Evolutionary conservation across 2,113 vertebrate species (phyloP), one percentile per base, ranked within the genome.

Genomic region (Anoura caudifer): DNA sequence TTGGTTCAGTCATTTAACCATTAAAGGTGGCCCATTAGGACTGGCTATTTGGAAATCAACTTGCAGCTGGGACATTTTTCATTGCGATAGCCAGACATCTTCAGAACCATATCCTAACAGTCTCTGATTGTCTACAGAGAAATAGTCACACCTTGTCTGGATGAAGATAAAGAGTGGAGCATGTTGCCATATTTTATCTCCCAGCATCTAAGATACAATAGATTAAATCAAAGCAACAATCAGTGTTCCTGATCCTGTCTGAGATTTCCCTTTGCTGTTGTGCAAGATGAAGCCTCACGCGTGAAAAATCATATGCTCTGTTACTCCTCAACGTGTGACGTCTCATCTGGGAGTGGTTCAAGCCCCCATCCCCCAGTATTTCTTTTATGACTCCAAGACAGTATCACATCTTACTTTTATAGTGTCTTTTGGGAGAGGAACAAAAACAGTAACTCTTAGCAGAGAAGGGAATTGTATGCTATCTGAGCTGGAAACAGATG

Each of bases 401-500:
- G n/a, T 36, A 56, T 43, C 31, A 33, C 4, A 73, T 88, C 28
- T 91, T 91, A 91, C 67, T 54, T 70, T 88, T 92, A 81, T 95
- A 85, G 22, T 76, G 72, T 95, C 77, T 45, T 92, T 38, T 83
- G 52, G 20, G n/a, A 22, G 83, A 83, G n/a, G 52, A 50, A 92
- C 12, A 41, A 10, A 54, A 91, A 3, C 9, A 95, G 20, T 36
- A 45, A 47, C 4, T 94, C 56, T 88, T 91, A 47, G 45, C 33
- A 17, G 52, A 54, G 12, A 89, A 84, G 17, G 82, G 90, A 94
- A 75, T 52, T 69, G 22, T 83, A 4, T 22, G 7, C n/a, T 52
- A 24, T 79, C 73, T 94, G 75, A 95, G 54, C 56, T 92, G 43
- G 90, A 96, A 95, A 94, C 73, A 89, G 65, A 75, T 75, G 69